A percentile compares a stretch with the other conserved stretches of the same genome.
Evolutionary conservation across 2,888 invertebrate species (phyloP).

Genomic region (Meteorus cinctellus): DNA sequence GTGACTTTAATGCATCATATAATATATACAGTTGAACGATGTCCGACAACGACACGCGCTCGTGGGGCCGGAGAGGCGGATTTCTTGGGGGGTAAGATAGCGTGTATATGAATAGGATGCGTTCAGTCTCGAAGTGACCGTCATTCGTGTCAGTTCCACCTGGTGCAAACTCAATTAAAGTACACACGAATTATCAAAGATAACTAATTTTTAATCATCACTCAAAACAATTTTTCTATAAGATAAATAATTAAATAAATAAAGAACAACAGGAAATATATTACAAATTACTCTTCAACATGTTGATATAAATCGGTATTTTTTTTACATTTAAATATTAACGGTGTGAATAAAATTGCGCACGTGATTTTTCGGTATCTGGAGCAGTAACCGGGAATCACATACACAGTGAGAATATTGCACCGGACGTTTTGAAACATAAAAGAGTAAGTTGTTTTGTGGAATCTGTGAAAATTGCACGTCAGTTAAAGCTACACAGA

Average conservation of each 20-base stretch:
- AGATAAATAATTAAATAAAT: slow-evolving; percentile 23
- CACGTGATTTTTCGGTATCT: slow-evolving; percentile 17
- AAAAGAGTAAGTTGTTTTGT: slow-evolving; percentile 12
- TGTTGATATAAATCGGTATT: neutral
- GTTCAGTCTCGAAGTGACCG: slow-evolving; percentile 62
- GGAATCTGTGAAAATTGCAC: neutral
- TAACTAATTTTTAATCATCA: neutral
- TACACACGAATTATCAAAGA: neutral
- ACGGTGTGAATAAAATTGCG: slow-evolving; percentile 1
- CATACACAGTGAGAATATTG: slow-evolving; percentile 1
- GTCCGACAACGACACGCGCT: slow-evolving; percentile 28
- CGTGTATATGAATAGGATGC: slow-evolving; percentile 55
- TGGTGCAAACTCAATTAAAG: neutral
- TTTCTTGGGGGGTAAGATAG: slow-evolving; percentile 43
- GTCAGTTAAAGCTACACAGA: neutral
- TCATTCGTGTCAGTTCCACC: slow-evolving; percentile 49
- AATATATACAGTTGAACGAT: slow-evolving; percentile 16
- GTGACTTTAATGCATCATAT: slow-evolving; percentile 32
- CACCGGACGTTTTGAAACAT: slow-evolving; percentile 17
- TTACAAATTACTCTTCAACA: neutral
- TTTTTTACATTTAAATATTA: slow-evolving; percentile 8
- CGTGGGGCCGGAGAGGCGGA: slow-evolving; percentile 46
- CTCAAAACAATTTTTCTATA: slow-evolving; percentile 10
- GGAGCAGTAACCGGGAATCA: slow-evolving; percentile 18
- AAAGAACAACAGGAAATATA: neutral